Evolutionary conservation across 2,113 vertebrate species (phyloP), one percentile per base, ranked within the genome.

Genomic region (Ceyx cyanopectus): DNA sequence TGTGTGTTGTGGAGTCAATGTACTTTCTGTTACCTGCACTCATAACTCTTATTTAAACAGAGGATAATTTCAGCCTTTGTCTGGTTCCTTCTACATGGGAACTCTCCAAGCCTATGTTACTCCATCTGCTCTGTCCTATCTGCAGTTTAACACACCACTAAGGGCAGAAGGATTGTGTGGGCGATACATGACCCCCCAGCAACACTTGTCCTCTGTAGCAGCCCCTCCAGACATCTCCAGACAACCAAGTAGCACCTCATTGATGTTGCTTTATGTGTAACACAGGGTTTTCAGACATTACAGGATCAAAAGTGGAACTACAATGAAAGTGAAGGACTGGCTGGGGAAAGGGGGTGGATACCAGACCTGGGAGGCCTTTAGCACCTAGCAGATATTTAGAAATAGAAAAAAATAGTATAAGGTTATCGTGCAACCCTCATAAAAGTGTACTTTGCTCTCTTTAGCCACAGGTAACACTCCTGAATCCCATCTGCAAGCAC

Each of bases 241-340:
- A 26, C 14, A 45, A 15, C 14, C 0, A 2, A 30, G 51, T 2
- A 54, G 37, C 2, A 0, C 19, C 60, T 29, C 32, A 30, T 26
- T 12, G 37, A 43, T 26, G 23, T 6, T 57, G 7, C 9, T 54
- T 7, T 10, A 8, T 17, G 19, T 14, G 19, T n/a, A 40, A 21
- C 9, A 66, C 24, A 60, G 27, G 3, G 3, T 5, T 50, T 34
- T 34, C 27, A 46, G 56, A 11, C 13, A 34, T 8, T n/a, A 11
- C 6, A 16, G 29, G 40, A 26, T 18, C 40, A 29, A 54, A 78
- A 40, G 27, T 41, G 15, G 15, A 78, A 21, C 15, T 17, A 12
- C 45, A 83, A 56, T 10, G 5, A 8, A 56, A 62, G n/a, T 2
- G 16, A 67, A 48, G 37, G 19, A 2, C 14, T 53, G 26, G 10